Evolutionary conservation across 2,113 vertebrate species (phyloP), one percentile per base, ranked within the genome.

Genomic region (Drymodes brunneopygia): DNA sequence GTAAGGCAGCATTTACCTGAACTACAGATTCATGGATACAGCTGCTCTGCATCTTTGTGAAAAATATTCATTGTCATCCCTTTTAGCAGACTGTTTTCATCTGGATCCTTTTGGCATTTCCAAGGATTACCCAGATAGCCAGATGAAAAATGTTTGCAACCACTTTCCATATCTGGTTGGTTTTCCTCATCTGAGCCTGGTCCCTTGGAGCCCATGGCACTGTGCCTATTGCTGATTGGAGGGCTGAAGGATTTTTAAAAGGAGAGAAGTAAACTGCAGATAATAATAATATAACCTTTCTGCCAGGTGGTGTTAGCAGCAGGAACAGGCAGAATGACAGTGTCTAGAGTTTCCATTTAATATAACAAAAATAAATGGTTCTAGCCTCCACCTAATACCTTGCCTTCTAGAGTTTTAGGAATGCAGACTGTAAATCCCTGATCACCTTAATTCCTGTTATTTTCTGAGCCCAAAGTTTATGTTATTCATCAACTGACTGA

Each of bases 281-380:
- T 86, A 90, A 86, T 57, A 89, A 57, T 83, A 88, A 88, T 47
- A 87, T 15, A 95, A 90, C 91, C 73, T 89, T 89, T 92, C 70
- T 95, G 84, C 86, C 73, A 94, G 87, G 91, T 89, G 78, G 69
- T 79, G 65, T 71, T 86, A 94, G 72, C 90, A 81, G 87, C 61
- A 95, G 84, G 67, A 94, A 73, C 27, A 60, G 48, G 53, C 74
- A 92, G 78, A 75, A 47, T 93, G 82, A 85, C 84, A 90, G 44
- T 57, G 56, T 92, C 79, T 92, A 90, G 69, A 86, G 31, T 94
- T 96, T 96, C 92, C 40, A 56, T 84, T 93, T 96, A 94, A 86
- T 92, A 64, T 48, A 86, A 81, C 48, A 72, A 72, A 97, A 96
- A 96, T 65, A 81, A 95, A 96, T 96, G 79, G 82, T 88, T 86